Evolutionary conservation across 1,140 invertebrate species (phyloP), one percentile per base, ranked within the genome.

Genomic region (Teleogryllus occipitalis): DNA sequence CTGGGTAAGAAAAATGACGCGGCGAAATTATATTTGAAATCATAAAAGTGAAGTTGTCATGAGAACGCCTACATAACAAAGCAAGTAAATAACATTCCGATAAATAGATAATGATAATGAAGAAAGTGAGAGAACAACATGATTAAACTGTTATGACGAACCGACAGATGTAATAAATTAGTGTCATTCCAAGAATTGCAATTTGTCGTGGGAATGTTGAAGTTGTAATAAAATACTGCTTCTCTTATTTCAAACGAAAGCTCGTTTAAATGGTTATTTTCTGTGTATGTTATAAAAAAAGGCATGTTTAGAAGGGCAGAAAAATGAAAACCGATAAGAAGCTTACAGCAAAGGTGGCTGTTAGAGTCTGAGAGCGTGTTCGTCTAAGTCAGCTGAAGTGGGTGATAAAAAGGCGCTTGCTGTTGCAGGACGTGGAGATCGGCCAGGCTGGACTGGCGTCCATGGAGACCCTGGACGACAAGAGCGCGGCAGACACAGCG

Each of bases 391-490:
- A 75, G 8, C 27, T n/a, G 27, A 75, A 22, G 21, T 22, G 74
- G 74, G 8, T 22, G n/a, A 39, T 75, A 22, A 12, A 1, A 39
- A 8, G 15, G 7, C 7, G 27, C 14, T 12, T 78, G 46, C 46
- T 47, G n/a, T 49, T 49, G 54, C 78, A 79, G 78, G 78, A 79
- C 27, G 48, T 47, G 46, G 79, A 80, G 48, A 18, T 73, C 80
- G 84, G 85, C 80, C 90, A 90, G 82, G 92, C 91, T 6, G 91
- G 92, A 74, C 87, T 95, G 77, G 93, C 93, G 0, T 94, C 93
- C 4, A 91, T 93, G 87, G 93, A 94, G 83, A 94, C 93, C 0
- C 86, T 94, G 7, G 92, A 93, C 83, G 91, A 93, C 82, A 85
- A 88, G 3, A 88, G 88, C 76, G 88, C 87, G 80, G 84, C 88